Conservation (phyloP, 2,113 vertebrate genomes). For the Poeciliopsis occidentalis region DNA sequence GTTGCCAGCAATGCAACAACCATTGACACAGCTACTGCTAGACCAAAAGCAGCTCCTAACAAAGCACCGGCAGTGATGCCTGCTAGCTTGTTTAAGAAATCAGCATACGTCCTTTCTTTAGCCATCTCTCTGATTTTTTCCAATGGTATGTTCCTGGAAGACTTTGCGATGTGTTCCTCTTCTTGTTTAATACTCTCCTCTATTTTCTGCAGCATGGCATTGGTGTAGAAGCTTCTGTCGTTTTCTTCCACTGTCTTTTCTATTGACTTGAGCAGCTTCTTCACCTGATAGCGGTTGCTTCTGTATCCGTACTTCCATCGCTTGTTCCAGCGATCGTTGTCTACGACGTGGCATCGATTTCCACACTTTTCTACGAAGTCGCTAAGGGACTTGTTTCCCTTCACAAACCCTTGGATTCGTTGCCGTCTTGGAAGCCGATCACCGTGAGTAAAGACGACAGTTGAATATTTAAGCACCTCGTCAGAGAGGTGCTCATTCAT, state of each 20-base stretch:
- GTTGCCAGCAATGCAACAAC: neutral
- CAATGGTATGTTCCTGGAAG: neutral
- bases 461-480: neutral
- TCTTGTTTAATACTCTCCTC: neutral
- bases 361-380: conserved; percentile 14
- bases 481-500: neutral
- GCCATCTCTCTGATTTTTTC: neutral
- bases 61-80: neutral
- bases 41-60: neutral
- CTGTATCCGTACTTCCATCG: conserved; percentile 1
- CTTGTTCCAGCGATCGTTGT: conserved; percentile 33
- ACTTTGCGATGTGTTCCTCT: neutral
- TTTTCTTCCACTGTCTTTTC: neutral
- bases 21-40: neutral
- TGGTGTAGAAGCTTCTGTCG: conserved; percentile 16
- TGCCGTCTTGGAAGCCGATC: neutral
- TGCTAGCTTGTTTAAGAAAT: neutral
- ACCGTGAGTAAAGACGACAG: neutral
- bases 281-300: conserved; percentile 31
- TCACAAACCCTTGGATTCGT: neutral
- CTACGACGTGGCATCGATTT: conserved; percentile 11
- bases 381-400: neutral
- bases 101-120: neutral
- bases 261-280: conserved; percentile 12
- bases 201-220: neutral